Evolutionary conservation across 2,113 vertebrate species (phyloP), one percentile per base, ranked within the genome.

Genomic region (Cichladusa arquata): DNA sequence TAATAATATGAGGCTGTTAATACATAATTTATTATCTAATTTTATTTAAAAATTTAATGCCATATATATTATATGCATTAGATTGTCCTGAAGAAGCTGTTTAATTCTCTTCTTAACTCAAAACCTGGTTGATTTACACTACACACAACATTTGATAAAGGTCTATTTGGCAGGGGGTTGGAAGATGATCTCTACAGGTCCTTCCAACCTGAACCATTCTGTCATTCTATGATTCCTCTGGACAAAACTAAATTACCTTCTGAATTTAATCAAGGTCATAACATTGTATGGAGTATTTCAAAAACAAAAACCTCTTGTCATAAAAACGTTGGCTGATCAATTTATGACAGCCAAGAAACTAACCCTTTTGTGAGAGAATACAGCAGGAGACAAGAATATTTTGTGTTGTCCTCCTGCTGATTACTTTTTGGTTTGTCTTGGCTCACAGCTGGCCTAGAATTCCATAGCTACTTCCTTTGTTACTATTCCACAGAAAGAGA

Each of bases 151-250:
- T 64, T 73, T 73, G 42, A 76, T 56, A 87, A 71, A 78, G 3
- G 9, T 48, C 10, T 66, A 0, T 29, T 81, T 53, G 29, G 50
- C 31, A 57, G 4, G 3, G 3, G 20, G 2, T 20, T 70, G 29
- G 14, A 92, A 47, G 47, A 36, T 47, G 25, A 72, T 42, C 34
- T 57, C 62, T 38, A 58, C 11, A 78, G 16, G 14, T 48, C 48
- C 19, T 67, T 73, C 26, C 36, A 67, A 72, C 12, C 2, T 17
- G 81, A 89, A 67, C 16, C 10, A 77, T 10, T 56, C 29, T 36
- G 56, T 48, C 14, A 72, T 67, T 80, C 42, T 47, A 4, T 5
- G 29, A 57, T n/a, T 70, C 10, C 12, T 65, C 28, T 22, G 45
- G 8, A 25, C 18, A 74, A 83, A 83, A 92, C 16, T 64, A 48